Conservation (phyloP, 2,888 invertebrate species). For the Sminthurides aquaticus region DNA sequence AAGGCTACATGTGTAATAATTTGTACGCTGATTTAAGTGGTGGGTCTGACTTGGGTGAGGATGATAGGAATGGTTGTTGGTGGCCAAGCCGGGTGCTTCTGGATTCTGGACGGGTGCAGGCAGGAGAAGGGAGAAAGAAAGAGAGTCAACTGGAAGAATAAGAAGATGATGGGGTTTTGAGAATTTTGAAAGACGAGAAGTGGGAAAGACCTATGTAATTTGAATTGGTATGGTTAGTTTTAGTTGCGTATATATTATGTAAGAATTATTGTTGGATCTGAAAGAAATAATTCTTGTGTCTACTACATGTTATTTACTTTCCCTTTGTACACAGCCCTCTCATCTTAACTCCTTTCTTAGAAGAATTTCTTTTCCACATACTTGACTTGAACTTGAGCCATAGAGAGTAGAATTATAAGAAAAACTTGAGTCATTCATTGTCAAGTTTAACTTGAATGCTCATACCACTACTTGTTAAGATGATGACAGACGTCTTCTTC, state of each 20-base stretch:
- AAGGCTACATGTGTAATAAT: neutral
- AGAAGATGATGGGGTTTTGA: too few relatives aligned
- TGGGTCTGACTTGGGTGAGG: too few relatives aligned
- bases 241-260: neutral
- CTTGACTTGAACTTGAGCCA: constrained; percentile 11
- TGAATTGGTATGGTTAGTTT: neutral
- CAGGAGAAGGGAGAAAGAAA: too few relatives aligned
- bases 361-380: constrained; percentile 13
- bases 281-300: neutral
- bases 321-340: neutral
- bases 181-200: too few relatives aligned
- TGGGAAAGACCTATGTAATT: too few relatives aligned
- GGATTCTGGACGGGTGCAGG: too few relatives aligned
- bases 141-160: too few relatives aligned
- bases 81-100: too few relatives aligned
- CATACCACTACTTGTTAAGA: constrained; percentile 1
- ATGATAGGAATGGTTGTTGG: too few relatives aligned
- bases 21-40: too few relatives aligned
- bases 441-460: constrained; percentile 14
- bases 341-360: neutral
- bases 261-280: neutral
- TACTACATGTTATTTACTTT: neutral
- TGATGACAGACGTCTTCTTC: neutral
- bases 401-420: constrained; percentile 11
- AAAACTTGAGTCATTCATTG: constrained; percentile 12